Evolutionary conservation across 1,140 invertebrate genomes (phyloP), one percentile per base, ranked within the genome.

Genomic region (Cotesia chilonis): DNA sequence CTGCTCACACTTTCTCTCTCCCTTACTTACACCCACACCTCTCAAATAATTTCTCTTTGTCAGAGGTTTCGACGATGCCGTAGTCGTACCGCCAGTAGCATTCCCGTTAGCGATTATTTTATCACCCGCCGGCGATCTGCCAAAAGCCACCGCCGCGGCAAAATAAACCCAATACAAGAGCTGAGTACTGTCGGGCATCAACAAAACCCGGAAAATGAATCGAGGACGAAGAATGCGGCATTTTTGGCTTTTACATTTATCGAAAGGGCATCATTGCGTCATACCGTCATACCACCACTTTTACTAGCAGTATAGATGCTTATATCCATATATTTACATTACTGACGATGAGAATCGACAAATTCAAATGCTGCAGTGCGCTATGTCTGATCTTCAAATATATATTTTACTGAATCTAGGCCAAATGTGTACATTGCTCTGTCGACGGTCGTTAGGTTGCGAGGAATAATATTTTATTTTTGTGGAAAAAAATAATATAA

Each of bases 81-180:
- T 74, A 52, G 41, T 10, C n/a, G 28, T 28, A 28, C 3, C 41
- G n/a, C 14, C 7, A 68, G n/a, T 76, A 68, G 76, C 72, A 76
- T 71, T 64, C 74, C 79, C 78, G 78, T 82, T 80, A 83, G 79
- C 82, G 83, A 85, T 84, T 85, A 85, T 84, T 83, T 84, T 83
- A 84, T 85, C 83, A 72, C 41, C 59, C 60, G 55, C 66, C 68
- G 83, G 83, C 84, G 79, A 85, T 85, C 84, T 82, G 83, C 83
- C 84, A 84, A 78, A 78, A 72, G 54, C 72, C 70, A 77, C 73
- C 74, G 35, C 14, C 47, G 55, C 54, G 36, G 38, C 37, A n/a
- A 66, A 66, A 66, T 17, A 47, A 47, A 47, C 41, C 41, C 41
- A 6, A 47, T 7, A 47, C 41, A 47, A 28, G 28, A 28, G 28